Conservation (phyloP, 1,140 invertebrate genomes). For the Tetragnatha versicolor region DNA sequence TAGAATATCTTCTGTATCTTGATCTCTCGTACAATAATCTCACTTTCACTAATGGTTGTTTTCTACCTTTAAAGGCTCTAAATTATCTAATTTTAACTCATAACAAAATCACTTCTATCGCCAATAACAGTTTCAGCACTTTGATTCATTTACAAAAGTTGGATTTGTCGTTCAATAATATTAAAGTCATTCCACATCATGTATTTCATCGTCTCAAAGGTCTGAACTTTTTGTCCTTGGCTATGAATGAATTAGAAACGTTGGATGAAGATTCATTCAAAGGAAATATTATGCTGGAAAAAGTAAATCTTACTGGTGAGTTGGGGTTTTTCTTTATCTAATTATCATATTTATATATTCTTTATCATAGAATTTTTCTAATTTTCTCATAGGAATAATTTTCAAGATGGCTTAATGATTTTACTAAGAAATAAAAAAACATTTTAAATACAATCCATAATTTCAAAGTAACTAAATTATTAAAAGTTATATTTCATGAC, state of each 20-base stretch:
- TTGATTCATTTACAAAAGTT: conserved; percentile 12
- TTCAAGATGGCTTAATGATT: too few species aligned
- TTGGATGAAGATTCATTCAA: conserved; percentile 35
- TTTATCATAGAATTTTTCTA: too few species aligned
- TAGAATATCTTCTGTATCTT: conserved; percentile 18
- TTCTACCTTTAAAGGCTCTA: conserved; percentile 21
- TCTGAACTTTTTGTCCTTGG: conserved; percentile 43
- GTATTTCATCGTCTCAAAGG: conserved; percentile 27
- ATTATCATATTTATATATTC: too few species aligned
- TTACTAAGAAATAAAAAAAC: too few species aligned
- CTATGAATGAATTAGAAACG: conserved; percentile 42
- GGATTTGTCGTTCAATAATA: conserved; percentile 43
- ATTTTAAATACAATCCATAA: too few species aligned
- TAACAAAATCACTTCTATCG: conserved; percentile 31
- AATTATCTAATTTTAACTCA: conserved; percentile 3
- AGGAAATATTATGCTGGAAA: conserved; percentile 29
- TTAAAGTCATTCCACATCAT: neutral
- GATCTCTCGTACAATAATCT: conserved; percentile 47
- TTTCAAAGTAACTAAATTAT: too few species aligned
- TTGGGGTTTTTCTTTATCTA: neutral
- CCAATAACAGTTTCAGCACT: conserved; percentile 18
- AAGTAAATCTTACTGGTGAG: conserved; percentile 50
- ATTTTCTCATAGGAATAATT: too few species aligned
- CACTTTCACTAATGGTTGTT: neutral
- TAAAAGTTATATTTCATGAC: too few species aligned